Evolutionary conservation across 2,113 vertebrate genomes (phyloP).

Genomic region (Poeciliopsis turrubarensis): DNA sequence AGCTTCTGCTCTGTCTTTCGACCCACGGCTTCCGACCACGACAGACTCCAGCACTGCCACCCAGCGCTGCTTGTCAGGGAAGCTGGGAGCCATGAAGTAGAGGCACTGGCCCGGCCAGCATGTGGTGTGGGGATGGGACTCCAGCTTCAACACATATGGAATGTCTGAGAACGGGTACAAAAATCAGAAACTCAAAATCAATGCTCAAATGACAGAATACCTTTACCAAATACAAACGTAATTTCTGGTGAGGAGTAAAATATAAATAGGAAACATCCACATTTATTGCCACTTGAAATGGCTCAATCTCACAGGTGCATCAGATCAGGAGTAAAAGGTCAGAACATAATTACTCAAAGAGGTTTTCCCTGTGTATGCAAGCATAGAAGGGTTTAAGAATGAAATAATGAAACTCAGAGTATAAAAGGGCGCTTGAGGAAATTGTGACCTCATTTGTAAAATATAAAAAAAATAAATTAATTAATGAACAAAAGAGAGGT

Average conservation of each 20-base stretch:
- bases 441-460: background rate
- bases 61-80: conserved; percentile 99
- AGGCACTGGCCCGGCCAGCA: conserved; percentile 98
- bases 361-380: too few species aligned
- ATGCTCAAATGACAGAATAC: background rate
- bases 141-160: conserved; percentile 96
- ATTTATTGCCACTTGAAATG: background rate
- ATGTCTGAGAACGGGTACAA: conserved; percentile 82
- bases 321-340: background rate
- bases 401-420: background rate
- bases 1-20: conserved; percentile 93
- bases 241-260: background rate
- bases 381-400: too few species aligned
- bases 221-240: background rate
- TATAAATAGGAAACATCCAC: background rate
- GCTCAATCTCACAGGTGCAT: background rate
- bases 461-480: too few species aligned
- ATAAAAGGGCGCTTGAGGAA: background rate
- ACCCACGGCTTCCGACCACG: conserved; percentile 90
- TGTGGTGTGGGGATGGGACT: conserved; percentile 96
- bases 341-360: background rate
- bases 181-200: background rate
- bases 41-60: conserved; percentile 95
- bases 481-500: background rate
- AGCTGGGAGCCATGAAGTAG: conserved; percentile 96